Base-by-base conservation (phyloP, 1,140 invertebrate species). In the Sinonovacula constricta region DNA sequence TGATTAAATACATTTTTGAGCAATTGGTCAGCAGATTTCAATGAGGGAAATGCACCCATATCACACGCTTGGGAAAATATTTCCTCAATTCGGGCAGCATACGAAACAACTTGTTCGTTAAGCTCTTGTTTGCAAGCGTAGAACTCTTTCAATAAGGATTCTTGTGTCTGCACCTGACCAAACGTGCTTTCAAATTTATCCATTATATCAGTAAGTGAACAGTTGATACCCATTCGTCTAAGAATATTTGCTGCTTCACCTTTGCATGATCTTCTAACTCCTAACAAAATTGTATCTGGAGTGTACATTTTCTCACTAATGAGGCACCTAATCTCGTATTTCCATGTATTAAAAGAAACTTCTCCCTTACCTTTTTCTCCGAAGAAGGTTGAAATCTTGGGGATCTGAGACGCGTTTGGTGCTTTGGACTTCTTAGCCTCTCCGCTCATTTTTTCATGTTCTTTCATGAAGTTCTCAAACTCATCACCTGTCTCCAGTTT, bases 321-420 rank as follows among this genome's bases (percentile, higher is more conserved):
- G 10, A 67, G 34, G 22, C 65, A 67, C n/a, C 28, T 45, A 12
- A 67, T 34, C 12, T 67, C 65, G 22, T 67, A 67, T 14, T 28
- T 28, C 65, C 45, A 67, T 4, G 65, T 67, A 5, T 1, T 30
- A n/a, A 28, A 67, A 7, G 5, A 30, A 2, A 67, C 65, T 31
- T 67, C 65, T 24, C 65, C 65, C 31, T 67, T 67, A 15, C 24
- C 33, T 49, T 51, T 30, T 28, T 67, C 65, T 14, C 65, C 49
- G 31, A 30, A 67, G 22, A 67, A 67, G 26, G 31, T 51, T 1
- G 65, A 67, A 28, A 67, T 53, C 28, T 49, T 49, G 14, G 65
- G 65, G 28, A 67, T n/a, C 1, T 12, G 30, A 39, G 15, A 30
- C 26, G 31, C 49, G 15, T 65, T 26, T 65, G 18, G 22, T 2